These are phyloP conservation scores for Sander lucioperca DNA, from an alignment of 2,113 vertebrate species.

Conservation along the genomic window DNA sequence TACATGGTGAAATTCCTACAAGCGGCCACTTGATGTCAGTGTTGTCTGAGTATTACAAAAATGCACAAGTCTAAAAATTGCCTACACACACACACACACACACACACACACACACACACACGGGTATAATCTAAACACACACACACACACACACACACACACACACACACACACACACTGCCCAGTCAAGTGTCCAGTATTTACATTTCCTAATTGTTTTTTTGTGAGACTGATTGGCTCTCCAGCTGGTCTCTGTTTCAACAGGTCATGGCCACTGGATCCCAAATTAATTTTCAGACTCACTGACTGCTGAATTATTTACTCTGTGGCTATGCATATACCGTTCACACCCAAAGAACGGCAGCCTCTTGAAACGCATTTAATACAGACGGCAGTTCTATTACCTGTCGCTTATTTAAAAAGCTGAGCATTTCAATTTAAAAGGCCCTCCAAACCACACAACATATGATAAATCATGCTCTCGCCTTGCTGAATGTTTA, in stretches of 20 bases:
- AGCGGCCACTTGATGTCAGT: slow-evolving; percentile 49
- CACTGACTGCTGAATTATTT: slow-evolving; percentile 26
- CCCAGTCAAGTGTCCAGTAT: slow-evolving; percentile 23
- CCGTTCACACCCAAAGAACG: slow-evolving; percentile 8
- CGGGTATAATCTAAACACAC: too few relatives aligned
- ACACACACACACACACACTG: background rate
- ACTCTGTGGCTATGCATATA: slow-evolving; percentile 2
- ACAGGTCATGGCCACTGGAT: slow-evolving; percentile 20
- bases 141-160: background rate
- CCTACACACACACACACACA: background rate
- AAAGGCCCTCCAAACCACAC: background rate
- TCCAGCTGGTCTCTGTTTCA: slow-evolving; percentile 15
- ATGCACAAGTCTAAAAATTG: too few relatives aligned
- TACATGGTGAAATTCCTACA: background rate
- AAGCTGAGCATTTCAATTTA: slow-evolving; percentile 20
- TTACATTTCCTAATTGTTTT: slow-evolving; percentile 45
- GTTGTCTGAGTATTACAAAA: slow-evolving; percentile 16
- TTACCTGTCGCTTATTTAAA: slow-evolving; percentile 38
- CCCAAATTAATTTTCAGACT: slow-evolving; percentile 38
- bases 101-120: background rate
- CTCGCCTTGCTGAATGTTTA: background rate
- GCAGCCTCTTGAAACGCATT: slow-evolving; percentile 20
- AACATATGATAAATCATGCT: background rate
- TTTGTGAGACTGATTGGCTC: slow-evolving; percentile 38
- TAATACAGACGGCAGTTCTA: slow-evolving; percentile 16